Conservation (phyloP, 37 sponge, comb jelly and placozoan genomes). For the Aphrocallistes beatrix region DNA sequence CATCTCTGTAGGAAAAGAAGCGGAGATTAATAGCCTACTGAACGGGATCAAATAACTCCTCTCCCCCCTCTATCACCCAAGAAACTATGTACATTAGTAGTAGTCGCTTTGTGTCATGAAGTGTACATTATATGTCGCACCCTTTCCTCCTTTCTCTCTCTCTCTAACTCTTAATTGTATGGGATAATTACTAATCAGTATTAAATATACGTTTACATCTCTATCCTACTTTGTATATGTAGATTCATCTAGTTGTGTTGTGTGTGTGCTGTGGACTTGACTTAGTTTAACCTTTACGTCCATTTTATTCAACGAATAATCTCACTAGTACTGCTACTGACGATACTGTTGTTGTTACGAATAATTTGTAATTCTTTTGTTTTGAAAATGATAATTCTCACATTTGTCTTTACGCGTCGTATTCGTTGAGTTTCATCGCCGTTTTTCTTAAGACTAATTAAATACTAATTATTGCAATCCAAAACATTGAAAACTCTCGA, state of each 20-base stretch:
- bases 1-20: background rate
- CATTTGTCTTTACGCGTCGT: too few species aligned
- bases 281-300: background rate
- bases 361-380: background rate
- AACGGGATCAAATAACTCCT: background rate
- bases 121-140: background rate
- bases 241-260: background rate
- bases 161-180: background rate
- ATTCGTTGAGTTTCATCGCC: background rate
- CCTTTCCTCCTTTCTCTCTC: too few species aligned
- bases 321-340: too few species aligned
- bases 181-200: constrained; percentile 1
- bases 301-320: too few species aligned
- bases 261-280: background rate
- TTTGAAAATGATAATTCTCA: constrained; percentile 12
- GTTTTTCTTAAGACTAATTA: background rate
- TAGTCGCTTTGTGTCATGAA: background rate
- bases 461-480: too few species aligned
- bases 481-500: too few species aligned
- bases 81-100: background rate
- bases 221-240: constrained; percentile 1
- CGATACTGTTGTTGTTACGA: background rate
- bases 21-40: background rate
- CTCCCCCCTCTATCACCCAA: background rate
- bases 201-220: background rate